These are phyloP conservation scores for Blastobasis lacticolella DNA, from an alignment of 2,888 invertebrate species.

Conservation along the genomic window DNA sequence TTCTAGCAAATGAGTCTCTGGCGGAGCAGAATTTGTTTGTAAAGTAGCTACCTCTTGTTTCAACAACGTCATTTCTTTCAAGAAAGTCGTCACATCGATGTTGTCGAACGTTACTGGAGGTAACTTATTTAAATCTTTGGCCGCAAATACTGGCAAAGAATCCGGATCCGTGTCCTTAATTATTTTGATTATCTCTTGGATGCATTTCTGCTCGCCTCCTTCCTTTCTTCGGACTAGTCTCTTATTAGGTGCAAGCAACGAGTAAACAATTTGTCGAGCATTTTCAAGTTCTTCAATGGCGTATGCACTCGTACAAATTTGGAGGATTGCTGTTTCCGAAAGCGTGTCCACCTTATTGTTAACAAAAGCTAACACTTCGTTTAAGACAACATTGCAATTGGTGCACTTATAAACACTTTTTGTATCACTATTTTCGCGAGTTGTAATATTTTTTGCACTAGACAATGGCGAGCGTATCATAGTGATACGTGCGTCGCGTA, in stretches of 20 bases:
- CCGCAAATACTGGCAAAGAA: conserved; percentile 4
- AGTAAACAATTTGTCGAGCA: conserved; percentile 1
- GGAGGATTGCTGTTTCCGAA: conserved; percentile 4
- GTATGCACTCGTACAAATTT: conserved; percentile 7
- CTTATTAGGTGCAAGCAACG: conserved; percentile 1
- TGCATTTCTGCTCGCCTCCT: conserved; percentile 2
- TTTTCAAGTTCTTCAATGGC: conserved; percentile 2
- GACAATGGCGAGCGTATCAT: too few species aligned
- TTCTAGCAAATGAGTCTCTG: too few species aligned
- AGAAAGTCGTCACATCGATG: too few species aligned
- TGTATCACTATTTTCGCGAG: too few species aligned
- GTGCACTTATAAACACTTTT: too few species aligned
- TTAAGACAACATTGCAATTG: conserved; percentile 1
- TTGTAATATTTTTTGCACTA: too few species aligned
- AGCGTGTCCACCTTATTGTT: conserved; percentile 6
- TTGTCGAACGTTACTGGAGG: conserved; percentile 5
- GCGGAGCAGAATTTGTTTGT: too few species aligned
- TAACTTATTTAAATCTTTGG: neutral
- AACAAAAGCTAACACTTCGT: conserved; percentile 6
- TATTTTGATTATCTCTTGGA: conserved; percentile 5
- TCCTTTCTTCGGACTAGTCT: conserved; percentile 6
- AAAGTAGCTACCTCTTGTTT: too few species aligned
- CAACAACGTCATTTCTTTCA: too few species aligned
- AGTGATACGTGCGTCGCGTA: too few species aligned
- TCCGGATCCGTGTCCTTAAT: conserved; percentile 6